These are phyloP conservation scores for Netelia fuscicornis DNA, from an alignment of 2,888 invertebrate species.

Conservation along the genomic window DNA sequence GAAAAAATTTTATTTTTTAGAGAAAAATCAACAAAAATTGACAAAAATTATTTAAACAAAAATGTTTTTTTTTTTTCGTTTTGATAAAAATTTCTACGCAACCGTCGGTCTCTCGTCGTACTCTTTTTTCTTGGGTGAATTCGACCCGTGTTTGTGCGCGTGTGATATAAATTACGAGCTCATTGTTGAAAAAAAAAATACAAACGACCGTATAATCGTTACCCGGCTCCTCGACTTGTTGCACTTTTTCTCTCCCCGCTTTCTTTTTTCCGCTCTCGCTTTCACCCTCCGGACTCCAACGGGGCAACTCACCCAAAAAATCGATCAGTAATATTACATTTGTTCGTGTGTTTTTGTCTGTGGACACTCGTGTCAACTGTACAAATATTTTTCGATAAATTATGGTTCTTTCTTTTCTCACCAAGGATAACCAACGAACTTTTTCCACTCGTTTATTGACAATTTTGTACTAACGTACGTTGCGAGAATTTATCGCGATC, in stretches of 20 bases:
- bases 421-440: conserved; percentile 13
- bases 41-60: background rate
- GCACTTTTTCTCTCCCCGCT: conserved; percentile 40
- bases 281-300: conserved; percentile 31
- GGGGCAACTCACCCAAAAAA: conserved; percentile 19
- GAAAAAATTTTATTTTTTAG: background rate
- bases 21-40: background rate
- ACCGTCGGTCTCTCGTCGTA: background rate
- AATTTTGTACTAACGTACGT: conserved; percentile 34
- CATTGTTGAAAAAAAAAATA: background rate
- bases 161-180: background rate
- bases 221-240: conserved; percentile 58
- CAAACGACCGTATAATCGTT: conserved; percentile 53
- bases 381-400: conserved; percentile 54
- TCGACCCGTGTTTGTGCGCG: background rate
- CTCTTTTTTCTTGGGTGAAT: background rate
- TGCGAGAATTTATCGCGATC: conserved; percentile 25
- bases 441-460: conserved; percentile 27
- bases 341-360: background rate
- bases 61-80: conserved; percentile 14
- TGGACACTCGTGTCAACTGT: background rate
- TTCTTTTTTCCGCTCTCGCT: conserved; percentile 9
- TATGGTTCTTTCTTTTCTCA: conserved; percentile 38
- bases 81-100: conserved; percentile 39
- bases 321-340: conserved; percentile 42